Conservation (phyloP, 2,113 vertebrate genomes). For the Artemisiospiza belli region DNA sequence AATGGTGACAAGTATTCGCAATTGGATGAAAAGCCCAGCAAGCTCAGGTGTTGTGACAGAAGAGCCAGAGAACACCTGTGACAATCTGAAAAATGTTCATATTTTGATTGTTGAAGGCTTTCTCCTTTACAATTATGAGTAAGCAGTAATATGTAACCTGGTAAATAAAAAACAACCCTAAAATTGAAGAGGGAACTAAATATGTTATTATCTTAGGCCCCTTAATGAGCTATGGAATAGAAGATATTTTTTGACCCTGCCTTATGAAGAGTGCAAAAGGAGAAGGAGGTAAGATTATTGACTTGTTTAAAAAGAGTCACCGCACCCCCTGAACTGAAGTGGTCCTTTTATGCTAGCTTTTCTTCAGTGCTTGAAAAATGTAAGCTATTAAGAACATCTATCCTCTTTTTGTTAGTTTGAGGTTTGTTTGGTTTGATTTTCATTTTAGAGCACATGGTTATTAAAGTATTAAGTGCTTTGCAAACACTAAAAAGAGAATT, state of each 20-base stretch:
- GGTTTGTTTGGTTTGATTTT: not conserved
- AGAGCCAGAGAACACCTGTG: not conserved
- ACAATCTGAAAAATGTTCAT: constrained; percentile 27
- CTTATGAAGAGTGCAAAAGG: constrained; percentile 89
- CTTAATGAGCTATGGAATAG: constrained; percentile 84
- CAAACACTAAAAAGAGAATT: not conserved
- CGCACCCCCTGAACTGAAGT: not conserved
- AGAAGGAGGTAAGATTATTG: constrained; percentile 81
- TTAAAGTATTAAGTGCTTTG: not conserved
- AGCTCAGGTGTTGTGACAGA: constrained; percentile 14
- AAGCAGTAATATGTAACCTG: constrained; percentile 36
- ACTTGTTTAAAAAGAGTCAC: not conserved
- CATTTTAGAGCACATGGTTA: not conserved
- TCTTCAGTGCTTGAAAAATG: not conserved
- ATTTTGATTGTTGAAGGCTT: constrained; percentile 93
- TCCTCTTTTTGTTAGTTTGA: not conserved
- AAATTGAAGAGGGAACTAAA: not conserved
- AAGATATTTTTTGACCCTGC: constrained; percentile 89
- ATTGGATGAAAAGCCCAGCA: constrained; percentile 74
- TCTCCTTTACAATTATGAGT: constrained; percentile 92
- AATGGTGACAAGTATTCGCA: constrained; percentile 81
- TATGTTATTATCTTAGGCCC: constrained; percentile 75
- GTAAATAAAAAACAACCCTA: not conserved
- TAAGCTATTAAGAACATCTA: not conserved
- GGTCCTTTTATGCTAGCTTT: not conserved